Percentiles rank a stretch among this genome's conserved stretches.
These are phyloP conservation scores for Pyrochroa serraticornis DNA, from an alignment of 2,888 invertebrate genomes.

Conservation along the genomic window DNA sequence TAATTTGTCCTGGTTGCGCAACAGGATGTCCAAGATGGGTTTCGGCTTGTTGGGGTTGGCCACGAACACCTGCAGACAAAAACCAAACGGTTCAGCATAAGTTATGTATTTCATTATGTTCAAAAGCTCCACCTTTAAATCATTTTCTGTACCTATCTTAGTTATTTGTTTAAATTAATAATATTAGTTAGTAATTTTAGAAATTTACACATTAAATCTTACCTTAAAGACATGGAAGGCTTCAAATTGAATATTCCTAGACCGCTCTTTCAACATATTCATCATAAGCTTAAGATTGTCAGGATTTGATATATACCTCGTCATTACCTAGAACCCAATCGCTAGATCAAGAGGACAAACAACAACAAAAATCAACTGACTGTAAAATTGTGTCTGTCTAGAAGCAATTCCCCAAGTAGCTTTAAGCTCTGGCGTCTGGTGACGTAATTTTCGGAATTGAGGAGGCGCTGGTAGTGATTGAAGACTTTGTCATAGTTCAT, in stretches of 20 bases:
- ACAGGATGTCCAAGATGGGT: conserved; percentile 96
- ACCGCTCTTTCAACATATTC: conserved; percentile 99
- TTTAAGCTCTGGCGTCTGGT: conserved; percentile 98
- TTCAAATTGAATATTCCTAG: conserved; percentile 99
- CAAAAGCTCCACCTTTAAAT: neutral
- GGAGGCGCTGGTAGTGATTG: conserved; percentile 92
- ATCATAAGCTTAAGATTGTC: conserved; percentile 99
- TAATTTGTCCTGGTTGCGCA: conserved; percentile 97
- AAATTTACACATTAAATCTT: too few relatives aligned
- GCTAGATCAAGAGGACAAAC: conserved; percentile 3
- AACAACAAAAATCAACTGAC: conserved; percentile 61
- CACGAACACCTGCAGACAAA: conserved; percentile 86
- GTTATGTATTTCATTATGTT: neutral
- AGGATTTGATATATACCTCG: conserved; percentile 98
- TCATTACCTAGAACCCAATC: conserved; percentile 72
- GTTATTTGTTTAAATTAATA: too few relatives aligned
- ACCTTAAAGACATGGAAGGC: conserved; percentile 99
- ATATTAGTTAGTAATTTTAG: too few relatives aligned
- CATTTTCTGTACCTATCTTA: too few relatives aligned
- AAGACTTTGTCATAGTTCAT: conserved; percentile 99
- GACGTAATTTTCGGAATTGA: conserved; percentile 99
- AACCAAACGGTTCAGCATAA: conserved; percentile 44
- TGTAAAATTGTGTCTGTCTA: conserved; percentile 99
- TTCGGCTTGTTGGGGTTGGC: conserved; percentile 99
- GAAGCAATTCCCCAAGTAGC: conserved; percentile 92